Conservation (phyloP, 2,888 invertebrate genomes). For the Antitype chi region DNA sequence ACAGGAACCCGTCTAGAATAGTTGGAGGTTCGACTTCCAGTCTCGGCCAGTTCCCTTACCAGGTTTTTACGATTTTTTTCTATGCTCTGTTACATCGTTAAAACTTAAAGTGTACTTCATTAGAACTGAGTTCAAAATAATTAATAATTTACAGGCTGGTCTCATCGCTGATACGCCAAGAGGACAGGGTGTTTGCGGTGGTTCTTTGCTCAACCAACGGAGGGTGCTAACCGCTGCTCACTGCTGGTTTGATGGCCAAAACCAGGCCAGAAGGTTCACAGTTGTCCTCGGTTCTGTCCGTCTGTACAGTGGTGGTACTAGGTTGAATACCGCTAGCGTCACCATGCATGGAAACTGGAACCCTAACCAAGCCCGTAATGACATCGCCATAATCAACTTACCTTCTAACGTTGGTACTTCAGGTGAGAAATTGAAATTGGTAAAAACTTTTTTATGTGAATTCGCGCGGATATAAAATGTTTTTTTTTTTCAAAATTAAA, state of each 20-base stretch:
- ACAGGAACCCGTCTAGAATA: constrained; percentile 57
- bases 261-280: constrained; percentile 37
- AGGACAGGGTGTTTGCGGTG: constrained; percentile 73
- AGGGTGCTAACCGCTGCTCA: constrained; percentile 65
- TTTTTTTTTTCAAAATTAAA: constrained; percentile 10
- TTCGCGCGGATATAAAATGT: not conserved
- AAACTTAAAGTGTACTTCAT: no score
- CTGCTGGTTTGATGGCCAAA: constrained; percentile 34
- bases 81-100: no score
- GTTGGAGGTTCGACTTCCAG: constrained; percentile 62
- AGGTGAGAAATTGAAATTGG: constrained; percentile 59
- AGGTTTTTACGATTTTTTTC: no score
- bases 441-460: no score
- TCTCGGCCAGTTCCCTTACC: constrained; percentile 60
- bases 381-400: constrained; percentile 76
- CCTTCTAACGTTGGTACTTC: constrained; percentile 56
- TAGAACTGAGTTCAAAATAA: no score
- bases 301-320: constrained; percentile 23
- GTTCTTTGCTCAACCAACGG: constrained; percentile 69
- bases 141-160: constrained; percentile 63
- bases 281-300: constrained; percentile 42
- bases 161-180: constrained; percentile 43
- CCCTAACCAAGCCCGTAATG: constrained; percentile 73
- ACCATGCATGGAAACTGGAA: constrained; percentile 74
- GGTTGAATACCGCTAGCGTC: constrained; percentile 65